phyloP scores from a whole-genome alignment of 2,888 invertebrate genomes.

The Habroteleia sp. region DNA sequence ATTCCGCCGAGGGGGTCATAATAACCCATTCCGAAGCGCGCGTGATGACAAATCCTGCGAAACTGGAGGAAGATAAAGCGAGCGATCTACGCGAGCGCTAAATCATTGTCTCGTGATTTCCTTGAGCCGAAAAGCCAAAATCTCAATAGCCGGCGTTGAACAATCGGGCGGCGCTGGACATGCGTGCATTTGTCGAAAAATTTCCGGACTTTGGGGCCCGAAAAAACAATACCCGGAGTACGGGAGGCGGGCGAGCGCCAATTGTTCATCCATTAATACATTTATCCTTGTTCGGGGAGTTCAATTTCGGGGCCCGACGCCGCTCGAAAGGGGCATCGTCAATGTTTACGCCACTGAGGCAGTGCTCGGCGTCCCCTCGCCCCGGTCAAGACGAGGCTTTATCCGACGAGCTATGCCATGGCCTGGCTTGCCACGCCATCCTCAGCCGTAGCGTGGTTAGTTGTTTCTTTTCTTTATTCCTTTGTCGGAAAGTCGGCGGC shows the following conservation, averaged over 20 bases:
- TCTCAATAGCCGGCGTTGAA: constrained; percentile 2
- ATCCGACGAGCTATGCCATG: constrained; percentile 72
- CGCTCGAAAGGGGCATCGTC: constrained; percentile 59
- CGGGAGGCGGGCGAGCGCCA: not conserved
- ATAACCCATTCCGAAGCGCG: too few relatives aligned
- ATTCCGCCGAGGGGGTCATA: too few relatives aligned
- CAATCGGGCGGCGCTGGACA: not conserved
- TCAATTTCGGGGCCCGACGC: constrained; percentile 34
- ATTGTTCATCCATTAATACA: constrained; percentile 38
- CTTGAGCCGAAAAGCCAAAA: constrained; percentile 20
- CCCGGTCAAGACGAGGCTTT: constrained; percentile 71
- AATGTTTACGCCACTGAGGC: constrained; percentile 60
- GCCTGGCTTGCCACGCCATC: constrained; percentile 70
- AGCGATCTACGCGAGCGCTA: too few relatives aligned
- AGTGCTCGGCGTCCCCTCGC: constrained; percentile 66
- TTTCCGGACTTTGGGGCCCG: not conserved
- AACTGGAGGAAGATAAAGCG: too few relatives aligned
- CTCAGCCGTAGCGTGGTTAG: constrained; percentile 76
- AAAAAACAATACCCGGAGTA: constrained; percentile 13
- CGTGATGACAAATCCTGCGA: too few relatives aligned
- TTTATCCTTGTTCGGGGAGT: constrained; percentile 34
- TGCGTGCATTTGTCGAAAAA: constrained; percentile 18
- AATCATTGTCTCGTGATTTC: too few relatives aligned
- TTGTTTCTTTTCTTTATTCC: constrained; percentile 81
- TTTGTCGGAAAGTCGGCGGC: constrained; percentile 80